These are phyloP conservation scores for Sciurus carolinensis DNA, from an alignment of 2,797 vertebrate species.

Conservation along the genomic window DNA sequence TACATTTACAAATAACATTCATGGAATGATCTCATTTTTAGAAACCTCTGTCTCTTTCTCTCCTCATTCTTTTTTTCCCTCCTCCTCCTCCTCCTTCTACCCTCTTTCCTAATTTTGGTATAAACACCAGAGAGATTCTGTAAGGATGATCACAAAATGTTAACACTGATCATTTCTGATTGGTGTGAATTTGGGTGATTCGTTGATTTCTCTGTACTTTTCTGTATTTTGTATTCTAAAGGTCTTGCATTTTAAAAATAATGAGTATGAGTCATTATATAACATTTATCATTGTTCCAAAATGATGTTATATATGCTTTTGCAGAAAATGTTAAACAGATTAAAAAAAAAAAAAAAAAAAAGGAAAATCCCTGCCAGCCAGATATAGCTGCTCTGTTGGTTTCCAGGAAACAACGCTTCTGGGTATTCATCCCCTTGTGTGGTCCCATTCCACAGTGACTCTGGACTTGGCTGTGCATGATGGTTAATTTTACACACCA, in stretches of 20 bases:
- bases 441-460: not conserved
- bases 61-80: not conserved
- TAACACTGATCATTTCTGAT: constrained; percentile 53
- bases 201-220: constrained; percentile 46
- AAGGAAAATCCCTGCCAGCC: not conserved
- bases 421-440: not conserved
- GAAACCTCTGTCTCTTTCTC: not conserved
- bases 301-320: constrained; percentile 44
- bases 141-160: constrained; percentile 32
- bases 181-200: constrained; percentile 11
- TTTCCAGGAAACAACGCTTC: not conserved
- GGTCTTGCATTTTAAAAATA: constrained; percentile 56
- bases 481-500: not conserved
- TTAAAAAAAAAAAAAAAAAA: not conserved
- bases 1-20: constrained; percentile 37
- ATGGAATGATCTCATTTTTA: constrained; percentile 47
- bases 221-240: constrained; percentile 28
- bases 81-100: not conserved
- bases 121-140: not conserved
- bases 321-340: constrained; percentile 61
- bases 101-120: constrained; percentile 31
- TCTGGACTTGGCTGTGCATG: not conserved
- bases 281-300: constrained; percentile 51
- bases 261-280: constrained; percentile 42
- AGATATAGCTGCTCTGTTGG: not conserved